phyloP scores from a whole-genome alignment of 2,888 invertebrate genomes.

The Agrotis segetum region DNA sequence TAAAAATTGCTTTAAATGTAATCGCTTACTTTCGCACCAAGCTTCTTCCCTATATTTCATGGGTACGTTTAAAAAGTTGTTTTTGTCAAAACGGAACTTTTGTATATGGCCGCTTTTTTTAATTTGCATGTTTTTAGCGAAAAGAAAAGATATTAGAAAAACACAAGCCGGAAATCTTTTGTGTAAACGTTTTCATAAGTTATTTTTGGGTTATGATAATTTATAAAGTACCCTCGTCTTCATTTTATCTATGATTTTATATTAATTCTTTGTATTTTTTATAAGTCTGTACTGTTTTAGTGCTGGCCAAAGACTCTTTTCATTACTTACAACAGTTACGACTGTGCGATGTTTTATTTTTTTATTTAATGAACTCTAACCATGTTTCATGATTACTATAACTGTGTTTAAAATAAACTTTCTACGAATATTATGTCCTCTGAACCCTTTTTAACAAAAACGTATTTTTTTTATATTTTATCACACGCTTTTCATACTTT shows the following conservation, averaged over 20 bases:
- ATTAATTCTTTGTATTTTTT: no score
- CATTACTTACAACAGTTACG: no score
- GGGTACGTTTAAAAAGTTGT: slow-evolving; percentile 47
- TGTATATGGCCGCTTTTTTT: slow-evolving; percentile 64
- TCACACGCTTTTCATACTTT: neutral
- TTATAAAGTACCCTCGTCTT: neutral
- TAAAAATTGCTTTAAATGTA: neutral
- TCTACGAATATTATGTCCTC: neutral
- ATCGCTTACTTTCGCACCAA: slow-evolving; percentile 30
- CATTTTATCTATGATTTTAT: no score
- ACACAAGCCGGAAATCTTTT: slow-evolving; percentile 43
- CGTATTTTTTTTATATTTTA: neutral
- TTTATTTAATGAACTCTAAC: neutral
- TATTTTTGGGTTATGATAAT: slow-evolving; percentile 37
- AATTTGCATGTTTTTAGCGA: slow-evolving; percentile 58
- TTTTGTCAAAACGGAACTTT: slow-evolving; percentile 51
- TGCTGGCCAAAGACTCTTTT: no score
- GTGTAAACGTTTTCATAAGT: slow-evolving; percentile 19
- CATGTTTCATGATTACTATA: neutral
- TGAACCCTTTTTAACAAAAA: neutral
- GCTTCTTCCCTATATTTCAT: neutral
- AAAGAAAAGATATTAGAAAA: slow-evolving; percentile 22
- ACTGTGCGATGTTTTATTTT: no score
- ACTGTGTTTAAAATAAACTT: no score
- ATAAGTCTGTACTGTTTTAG: no score